phyloP scores from a whole-genome alignment of 1,140 invertebrate genomes.

The Apocrypta bakeri region DNA sequence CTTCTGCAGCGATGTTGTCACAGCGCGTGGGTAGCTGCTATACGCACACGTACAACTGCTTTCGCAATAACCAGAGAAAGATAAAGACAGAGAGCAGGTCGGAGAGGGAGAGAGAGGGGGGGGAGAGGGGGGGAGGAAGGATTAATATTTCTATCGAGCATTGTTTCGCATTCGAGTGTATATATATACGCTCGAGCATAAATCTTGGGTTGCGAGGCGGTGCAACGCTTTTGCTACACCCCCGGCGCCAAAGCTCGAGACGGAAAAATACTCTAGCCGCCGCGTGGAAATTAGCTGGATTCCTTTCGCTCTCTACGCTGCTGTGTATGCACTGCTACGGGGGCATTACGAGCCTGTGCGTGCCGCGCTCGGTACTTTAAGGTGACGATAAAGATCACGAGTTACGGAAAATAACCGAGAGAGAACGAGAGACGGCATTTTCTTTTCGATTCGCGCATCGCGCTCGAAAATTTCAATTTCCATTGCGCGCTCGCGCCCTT shows the following conservation, averaged over 20 bases:
- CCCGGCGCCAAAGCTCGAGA: slow-evolving; percentile 16
- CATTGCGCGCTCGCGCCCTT: too few species aligned
- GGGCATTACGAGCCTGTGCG: background rate
- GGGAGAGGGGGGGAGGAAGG: background rate
- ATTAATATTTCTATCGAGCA: slow-evolving; percentile 67
- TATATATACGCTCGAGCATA: slow-evolving; percentile 52
- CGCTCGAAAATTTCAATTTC: too few species aligned
- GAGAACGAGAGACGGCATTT: too few species aligned
- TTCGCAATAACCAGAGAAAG: too few species aligned
- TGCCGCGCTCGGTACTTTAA: background rate
- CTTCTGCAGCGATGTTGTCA: too few species aligned
- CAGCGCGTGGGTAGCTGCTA: too few species aligned
- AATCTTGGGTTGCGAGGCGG: slow-evolving; percentile 52
- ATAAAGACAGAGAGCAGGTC: too few species aligned
- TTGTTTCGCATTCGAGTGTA: slow-evolving; percentile 56
- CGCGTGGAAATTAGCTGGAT: slow-evolving; percentile 4
- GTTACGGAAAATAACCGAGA: background rate
- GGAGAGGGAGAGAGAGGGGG: background rate
- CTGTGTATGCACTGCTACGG: too few species aligned
- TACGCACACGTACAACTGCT: too few species aligned
- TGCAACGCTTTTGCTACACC: slow-evolving; percentile 21
- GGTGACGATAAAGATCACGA: background rate
- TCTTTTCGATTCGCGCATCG: too few species aligned
- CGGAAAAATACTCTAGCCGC: slow-evolving; percentile 15
- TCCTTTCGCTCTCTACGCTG: background rate